Percentiles rank a stretch among this genome's conserved stretches.
Evolutionary conservation across 2,113 vertebrate species (phyloP).

Genomic region (Thymallus thymallus): DNA sequence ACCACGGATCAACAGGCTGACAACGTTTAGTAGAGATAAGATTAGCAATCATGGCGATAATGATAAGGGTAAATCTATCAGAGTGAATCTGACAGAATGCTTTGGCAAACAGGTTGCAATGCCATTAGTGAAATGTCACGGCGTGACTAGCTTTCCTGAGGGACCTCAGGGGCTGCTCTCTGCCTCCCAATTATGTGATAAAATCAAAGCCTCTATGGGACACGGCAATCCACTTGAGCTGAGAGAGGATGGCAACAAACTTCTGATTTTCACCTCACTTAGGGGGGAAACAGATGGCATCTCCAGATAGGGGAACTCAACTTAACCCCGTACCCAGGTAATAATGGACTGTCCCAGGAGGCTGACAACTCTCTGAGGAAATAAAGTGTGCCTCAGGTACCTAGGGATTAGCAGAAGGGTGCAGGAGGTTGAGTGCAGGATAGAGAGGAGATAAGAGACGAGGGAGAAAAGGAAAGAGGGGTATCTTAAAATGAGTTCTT

Average conservation of each 20-base stretch:
- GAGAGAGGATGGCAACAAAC: neutral
- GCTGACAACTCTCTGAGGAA: neutral
- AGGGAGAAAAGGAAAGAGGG: neutral
- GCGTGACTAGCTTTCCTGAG: slow-evolving; percentile 56
- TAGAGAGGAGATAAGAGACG: neutral
- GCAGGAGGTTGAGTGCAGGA: neutral
- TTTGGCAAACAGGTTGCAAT: slow-evolving; percentile 53
- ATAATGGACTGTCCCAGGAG: neutral
- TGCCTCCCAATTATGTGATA: slow-evolving; percentile 50
- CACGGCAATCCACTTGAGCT: slow-evolving; percentile 24
- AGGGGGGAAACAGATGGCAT: neutral
- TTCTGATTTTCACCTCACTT: slow-evolving; percentile 18
- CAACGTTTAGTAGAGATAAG: slow-evolving; percentile 47
- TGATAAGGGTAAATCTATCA: slow-evolving; percentile 49
- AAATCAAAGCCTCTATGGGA: slow-evolving; percentile 44
- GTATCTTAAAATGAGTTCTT: neutral
- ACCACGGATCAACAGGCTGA: slow-evolving; percentile 55
- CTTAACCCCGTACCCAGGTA: neutral
- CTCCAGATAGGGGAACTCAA: neutral
- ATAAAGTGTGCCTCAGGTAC: neutral
- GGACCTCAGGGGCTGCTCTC: slow-evolving; percentile 37
- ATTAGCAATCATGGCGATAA: slow-evolving; percentile 55
- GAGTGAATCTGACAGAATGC: slow-evolving; percentile 48
- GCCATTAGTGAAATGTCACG: slow-evolving; percentile 65
- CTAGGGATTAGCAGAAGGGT: neutral